Conservation (phyloP, 37 sponge, comb jelly and placozoan genomes). For the Hexactinellida sp. region DNA sequence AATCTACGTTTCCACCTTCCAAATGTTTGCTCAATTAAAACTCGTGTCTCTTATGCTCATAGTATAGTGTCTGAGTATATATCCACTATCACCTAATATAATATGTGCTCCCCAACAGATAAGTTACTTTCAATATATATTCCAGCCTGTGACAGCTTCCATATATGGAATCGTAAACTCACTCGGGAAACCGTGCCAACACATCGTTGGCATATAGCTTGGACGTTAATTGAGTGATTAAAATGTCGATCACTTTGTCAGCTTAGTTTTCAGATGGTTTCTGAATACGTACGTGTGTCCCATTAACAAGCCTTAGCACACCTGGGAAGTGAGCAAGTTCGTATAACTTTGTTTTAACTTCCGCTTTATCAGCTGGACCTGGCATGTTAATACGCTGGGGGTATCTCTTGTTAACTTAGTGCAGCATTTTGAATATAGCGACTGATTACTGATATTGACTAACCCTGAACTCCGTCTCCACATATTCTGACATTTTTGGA, state of each 20-base stretch:
- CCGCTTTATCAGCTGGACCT: background rate
- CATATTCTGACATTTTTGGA: no score
- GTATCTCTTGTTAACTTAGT: background rate
- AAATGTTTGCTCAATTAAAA: no score
- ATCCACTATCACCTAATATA: no score
- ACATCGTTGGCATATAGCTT: slow-evolving; percentile 1
- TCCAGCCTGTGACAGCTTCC: background rate
- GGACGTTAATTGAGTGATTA: slow-evolving; percentile 4
- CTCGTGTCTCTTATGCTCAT: no score
- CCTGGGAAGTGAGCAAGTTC: background rate
- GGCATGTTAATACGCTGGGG: background rate
- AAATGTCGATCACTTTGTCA: background rate
- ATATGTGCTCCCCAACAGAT: no score
- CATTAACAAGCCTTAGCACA: background rate
- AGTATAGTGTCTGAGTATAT: no score
- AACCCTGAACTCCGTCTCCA: background rate
- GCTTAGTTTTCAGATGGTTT: background rate
- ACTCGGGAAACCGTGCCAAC: background rate
- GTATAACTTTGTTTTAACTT: background rate
- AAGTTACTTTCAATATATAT: background rate
- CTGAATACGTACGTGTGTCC: background rate
- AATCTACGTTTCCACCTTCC: no score
- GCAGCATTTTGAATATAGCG: background rate
- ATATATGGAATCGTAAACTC: background rate
- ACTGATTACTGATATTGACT: background rate